phyloP scores from a whole-genome alignment of 1,140 invertebrate species.

The Oncopodura yosiiana region DNA sequence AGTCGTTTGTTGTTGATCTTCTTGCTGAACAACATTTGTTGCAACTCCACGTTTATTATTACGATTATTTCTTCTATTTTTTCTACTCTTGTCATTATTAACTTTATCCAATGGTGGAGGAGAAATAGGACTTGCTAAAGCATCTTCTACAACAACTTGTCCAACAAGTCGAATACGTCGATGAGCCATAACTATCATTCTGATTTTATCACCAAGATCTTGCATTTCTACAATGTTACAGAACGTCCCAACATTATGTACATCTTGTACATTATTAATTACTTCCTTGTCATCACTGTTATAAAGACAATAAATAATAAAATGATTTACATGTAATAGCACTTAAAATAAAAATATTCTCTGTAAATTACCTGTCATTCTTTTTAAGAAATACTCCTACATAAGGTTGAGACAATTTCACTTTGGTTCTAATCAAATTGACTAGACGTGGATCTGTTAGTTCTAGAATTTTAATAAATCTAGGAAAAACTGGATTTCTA shows the following conservation, averaged over 20 bases:
- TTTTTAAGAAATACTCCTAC: constrained; percentile 95
- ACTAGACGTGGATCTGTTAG: constrained; percentile 78
- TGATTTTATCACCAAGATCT: constrained; percentile 81
- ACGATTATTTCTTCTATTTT: constrained; percentile 11
- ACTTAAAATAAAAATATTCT: neutral
- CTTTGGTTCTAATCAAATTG: constrained; percentile 83
- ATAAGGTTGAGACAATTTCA: constrained; percentile 92
- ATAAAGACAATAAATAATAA: constrained; percentile 22
- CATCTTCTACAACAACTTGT: constrained; percentile 58
- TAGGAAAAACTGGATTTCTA: constrained; percentile 92
- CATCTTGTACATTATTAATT: constrained; percentile 70
- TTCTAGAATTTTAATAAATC: constrained; percentile 96
- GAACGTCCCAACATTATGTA: constrained; percentile 90
- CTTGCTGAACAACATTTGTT: neutral
- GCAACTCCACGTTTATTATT: neutral
- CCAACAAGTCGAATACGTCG: constrained; percentile 70
- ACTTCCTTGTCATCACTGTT: constrained; percentile 73
- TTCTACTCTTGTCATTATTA: constrained; percentile 21
- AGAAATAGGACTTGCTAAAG: constrained; percentile 45
- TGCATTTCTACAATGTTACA: constrained; percentile 96
- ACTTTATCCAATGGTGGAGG: neutral
- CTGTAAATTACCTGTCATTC: constrained; percentile 61
- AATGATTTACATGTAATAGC: neutral
- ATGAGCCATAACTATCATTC: constrained; percentile 89
- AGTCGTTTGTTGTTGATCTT: neutral